Evolutionary conservation across 1,140 invertebrate species (phyloP).

Genomic region (Zaprionus davidi): DNA sequence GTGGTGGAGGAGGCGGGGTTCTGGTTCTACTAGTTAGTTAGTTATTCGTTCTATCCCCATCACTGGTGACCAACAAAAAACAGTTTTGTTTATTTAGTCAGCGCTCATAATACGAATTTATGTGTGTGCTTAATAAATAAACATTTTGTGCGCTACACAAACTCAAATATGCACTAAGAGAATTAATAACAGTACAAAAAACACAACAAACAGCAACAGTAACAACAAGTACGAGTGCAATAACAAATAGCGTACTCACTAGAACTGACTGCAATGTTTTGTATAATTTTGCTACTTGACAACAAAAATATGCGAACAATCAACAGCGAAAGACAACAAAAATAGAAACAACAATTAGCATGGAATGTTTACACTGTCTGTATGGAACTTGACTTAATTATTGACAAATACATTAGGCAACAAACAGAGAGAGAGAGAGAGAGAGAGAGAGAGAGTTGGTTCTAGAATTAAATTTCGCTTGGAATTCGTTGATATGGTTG

Average conservation of each 20-base stretch:
- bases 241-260: slow-evolving; percentile 21
- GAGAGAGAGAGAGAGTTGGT: neutral
- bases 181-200: slow-evolving; percentile 38
- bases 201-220: slow-evolving; percentile 28
- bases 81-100: slow-evolving; percentile 64
- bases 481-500: neutral
- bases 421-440: slow-evolving; percentile 6
- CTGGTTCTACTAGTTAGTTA: neutral
- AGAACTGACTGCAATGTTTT: slow-evolving; percentile 28
- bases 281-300: slow-evolving; percentile 62
- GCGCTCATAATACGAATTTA: slow-evolving; percentile 76
- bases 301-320: slow-evolving; percentile 64
- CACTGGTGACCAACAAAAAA: slow-evolving; percentile 52
- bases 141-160: slow-evolving; percentile 71
- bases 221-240: neutral
- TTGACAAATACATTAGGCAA: slow-evolving; percentile 68
- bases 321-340: slow-evolving; percentile 45
- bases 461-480: slow-evolving; percentile 9
- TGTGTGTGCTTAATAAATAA: slow-evolving; percentile 71
- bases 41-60: slow-evolving; percentile 11
- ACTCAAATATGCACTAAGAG: slow-evolving; percentile 63
- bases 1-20: neutral
- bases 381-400: slow-evolving; percentile 68
- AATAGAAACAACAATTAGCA: slow-evolving; percentile 63
- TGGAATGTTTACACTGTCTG: slow-evolving; percentile 57